phyloP scores from a whole-genome alignment of 1,140 invertebrate species.

The Scaptomyza pallida region DNA sequence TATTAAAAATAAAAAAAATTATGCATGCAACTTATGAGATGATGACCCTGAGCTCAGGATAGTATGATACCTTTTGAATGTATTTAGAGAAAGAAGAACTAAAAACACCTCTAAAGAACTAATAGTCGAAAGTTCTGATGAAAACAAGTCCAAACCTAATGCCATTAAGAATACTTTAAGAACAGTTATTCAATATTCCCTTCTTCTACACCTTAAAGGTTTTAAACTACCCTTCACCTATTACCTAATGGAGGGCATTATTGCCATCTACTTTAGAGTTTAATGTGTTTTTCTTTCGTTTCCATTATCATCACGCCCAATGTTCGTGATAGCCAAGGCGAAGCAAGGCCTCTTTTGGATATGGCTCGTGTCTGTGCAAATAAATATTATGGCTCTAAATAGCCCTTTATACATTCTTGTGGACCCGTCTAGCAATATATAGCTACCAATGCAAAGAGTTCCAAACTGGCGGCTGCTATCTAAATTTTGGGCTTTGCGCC shows the following conservation, averaged over 20 bases:
- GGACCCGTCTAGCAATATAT: background rate
- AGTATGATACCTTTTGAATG: too few species aligned
- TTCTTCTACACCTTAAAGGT: too few species aligned
- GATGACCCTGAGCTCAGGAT: too few species aligned
- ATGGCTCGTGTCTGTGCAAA: constrained; percentile 1
- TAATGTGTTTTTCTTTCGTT: background rate
- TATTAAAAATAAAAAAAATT: background rate
- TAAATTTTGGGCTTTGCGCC: constrained; percentile 20
- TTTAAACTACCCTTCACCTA: background rate
- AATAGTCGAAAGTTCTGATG: too few species aligned
- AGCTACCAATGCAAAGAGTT: constrained; percentile 12
- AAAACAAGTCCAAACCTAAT: too few species aligned
- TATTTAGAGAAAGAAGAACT: too few species aligned
- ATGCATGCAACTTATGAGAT: background rate
- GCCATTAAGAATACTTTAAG: too few species aligned
- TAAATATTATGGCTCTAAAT: constrained; percentile 18
- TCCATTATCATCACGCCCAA: constrained; percentile 1
- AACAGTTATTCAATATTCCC: too few species aligned
- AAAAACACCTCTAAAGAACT: too few species aligned
- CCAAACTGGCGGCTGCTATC: constrained; percentile 25
- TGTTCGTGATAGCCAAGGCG: constrained; percentile 17
- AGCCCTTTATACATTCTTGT: background rate
- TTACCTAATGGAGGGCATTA: too few species aligned
- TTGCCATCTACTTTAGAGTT: background rate
- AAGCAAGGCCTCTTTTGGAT: constrained; percentile 11